Base-by-base conservation (phyloP, 2,113 vertebrate species). In the Ascaphus truei region DNA sequence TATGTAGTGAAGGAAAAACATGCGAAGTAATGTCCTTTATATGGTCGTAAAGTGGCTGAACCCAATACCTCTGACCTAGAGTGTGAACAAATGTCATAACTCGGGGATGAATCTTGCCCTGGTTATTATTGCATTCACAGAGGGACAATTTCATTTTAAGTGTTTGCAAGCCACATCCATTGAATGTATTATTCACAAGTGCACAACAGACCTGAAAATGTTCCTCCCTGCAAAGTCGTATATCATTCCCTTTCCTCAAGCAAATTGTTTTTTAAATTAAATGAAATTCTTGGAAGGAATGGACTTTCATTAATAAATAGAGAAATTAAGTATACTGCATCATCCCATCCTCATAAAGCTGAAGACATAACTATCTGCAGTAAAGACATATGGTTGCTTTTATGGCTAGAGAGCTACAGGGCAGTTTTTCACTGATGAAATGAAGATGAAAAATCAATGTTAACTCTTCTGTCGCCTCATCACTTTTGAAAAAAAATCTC, bases 251-350 rank as follows among this genome's bases (percentile, higher is more conserved):
- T 48, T 58, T 68, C 65, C 65, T 58, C 20, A n/a, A 68, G 65
- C 65, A 27, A 48, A 39, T 26, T n/a, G n/a, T n/a, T n/a, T n/a
- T n/a, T n/a, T 48, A 58, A 57, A 47, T 58, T 26, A 58, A 68
- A 58, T 47, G 6, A 22, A 31, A 67, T 57, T 67, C 26, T 37
- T 56, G 53, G 34, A 36, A 68, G 53, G 48, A 48, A 68, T 58
- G 41, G 52, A 68, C n/a, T 68, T 68, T 56, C 58, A 68, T 68
- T 58, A 68, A 68, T 68, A 58, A 68, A 68, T 47, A 48, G 47
- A 58, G 26, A 66, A 66, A 66, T 56, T 66, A 66, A 56, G 50
- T 66, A 29, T 27, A 56, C 41, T 16, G 41, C 53, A 58, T 47
- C 58, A 68, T 41, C 31, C 64, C 22, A 13, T 27, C 23, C 41